Percentiles rank a stretch among this genome's conserved stretches.
Evolutionary conservation across 1,140 invertebrate genomes (phyloP).

Genomic region (fruit fly (Drosophila melanogaster)): DNA sequence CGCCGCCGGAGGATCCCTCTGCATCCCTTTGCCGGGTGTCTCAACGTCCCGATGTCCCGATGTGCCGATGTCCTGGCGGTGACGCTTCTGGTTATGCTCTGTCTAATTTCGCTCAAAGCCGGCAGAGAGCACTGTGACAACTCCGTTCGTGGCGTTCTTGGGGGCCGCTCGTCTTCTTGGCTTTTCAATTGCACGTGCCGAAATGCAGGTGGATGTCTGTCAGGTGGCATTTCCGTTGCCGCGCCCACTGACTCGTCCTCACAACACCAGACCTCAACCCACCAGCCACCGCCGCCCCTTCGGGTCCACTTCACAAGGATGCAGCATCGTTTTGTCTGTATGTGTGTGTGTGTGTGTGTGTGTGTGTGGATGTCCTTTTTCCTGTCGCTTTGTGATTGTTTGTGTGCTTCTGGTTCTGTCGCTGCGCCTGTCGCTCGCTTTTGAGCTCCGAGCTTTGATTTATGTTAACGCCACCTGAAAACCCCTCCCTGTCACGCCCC

Average conservation of each 20-base stretch:
- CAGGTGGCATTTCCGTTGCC: constrained; percentile 59
- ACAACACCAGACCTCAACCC: no score
- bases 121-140: constrained; percentile 28
- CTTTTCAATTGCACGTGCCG: constrained; percentile 78
- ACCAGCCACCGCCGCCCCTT: background rate
- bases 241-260: background rate
- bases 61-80: constrained; percentile 1
- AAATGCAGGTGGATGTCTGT: constrained; percentile 77
- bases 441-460: constrained; percentile 75
- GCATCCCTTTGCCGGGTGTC: background rate
- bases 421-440: constrained; percentile 72
- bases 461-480: constrained; percentile 70
- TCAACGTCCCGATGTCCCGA: background rate
- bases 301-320: background rate
- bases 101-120: constrained; percentile 76
- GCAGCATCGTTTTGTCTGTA: background rate
- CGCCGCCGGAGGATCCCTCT: background rate
- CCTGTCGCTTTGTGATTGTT: background rate
- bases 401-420: constrained; percentile 27
- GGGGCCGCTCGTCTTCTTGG: constrained; percentile 20
- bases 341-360: constrained; percentile 9
- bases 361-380: constrained; percentile 3
- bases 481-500: background rate
- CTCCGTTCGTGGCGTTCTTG: constrained; percentile 32
- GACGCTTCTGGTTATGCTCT: constrained; percentile 55